A percentile compares a stretch with the other conserved stretches of the same genome.
These are phyloP conservation scores for Drosophila prostipennis DNA, from an alignment of 2,888 invertebrate genomes.

Conservation along the genomic window DNA sequence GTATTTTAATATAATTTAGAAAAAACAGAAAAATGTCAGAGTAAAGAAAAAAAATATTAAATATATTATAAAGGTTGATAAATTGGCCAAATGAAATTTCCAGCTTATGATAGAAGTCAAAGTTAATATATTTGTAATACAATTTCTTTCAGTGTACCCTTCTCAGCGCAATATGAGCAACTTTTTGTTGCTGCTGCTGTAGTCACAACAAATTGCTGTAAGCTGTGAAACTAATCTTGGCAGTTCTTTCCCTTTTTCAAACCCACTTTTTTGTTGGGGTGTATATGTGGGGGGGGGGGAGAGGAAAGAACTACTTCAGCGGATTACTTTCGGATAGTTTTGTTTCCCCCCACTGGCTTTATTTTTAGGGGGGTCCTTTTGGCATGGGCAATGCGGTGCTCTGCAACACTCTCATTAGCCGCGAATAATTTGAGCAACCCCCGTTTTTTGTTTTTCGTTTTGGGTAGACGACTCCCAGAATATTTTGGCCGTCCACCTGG, in stretches of 20 bases:
- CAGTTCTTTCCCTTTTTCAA: conserved; percentile 31
- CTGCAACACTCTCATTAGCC: conserved; percentile 37
- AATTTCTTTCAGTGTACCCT: conserved; percentile 6
- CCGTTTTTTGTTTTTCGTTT: background rate
- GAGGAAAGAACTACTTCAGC: conserved; percentile 66
- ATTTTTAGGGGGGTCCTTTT: conserved; percentile 19
- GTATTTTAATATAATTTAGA: too few relatives aligned
- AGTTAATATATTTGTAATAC: too few relatives aligned
- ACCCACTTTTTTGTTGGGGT: background rate
- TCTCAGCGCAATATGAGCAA: conserved; percentile 70
- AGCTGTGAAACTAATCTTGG: conserved; percentile 74
- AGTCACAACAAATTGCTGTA: conserved; percentile 75
- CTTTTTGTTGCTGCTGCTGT: conserved; percentile 55
- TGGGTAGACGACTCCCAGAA: background rate
- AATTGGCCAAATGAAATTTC: too few relatives aligned
- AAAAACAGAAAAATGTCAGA: too few relatives aligned
- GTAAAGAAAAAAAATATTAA: too few relatives aligned
- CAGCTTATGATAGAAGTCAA: too few relatives aligned
- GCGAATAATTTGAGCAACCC: conserved; percentile 19
- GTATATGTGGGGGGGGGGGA: too few relatives aligned
- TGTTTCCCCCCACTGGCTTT: conserved; percentile 36
- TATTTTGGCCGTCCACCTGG: background rate
- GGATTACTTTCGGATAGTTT: conserved; percentile 72
- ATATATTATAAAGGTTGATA: too few relatives aligned
- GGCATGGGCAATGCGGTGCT: background rate